These are phyloP conservation scores for Tetraneura akinire DNA, from an alignment of 1,140 invertebrate genomes.

Conservation along the genomic window DNA sequence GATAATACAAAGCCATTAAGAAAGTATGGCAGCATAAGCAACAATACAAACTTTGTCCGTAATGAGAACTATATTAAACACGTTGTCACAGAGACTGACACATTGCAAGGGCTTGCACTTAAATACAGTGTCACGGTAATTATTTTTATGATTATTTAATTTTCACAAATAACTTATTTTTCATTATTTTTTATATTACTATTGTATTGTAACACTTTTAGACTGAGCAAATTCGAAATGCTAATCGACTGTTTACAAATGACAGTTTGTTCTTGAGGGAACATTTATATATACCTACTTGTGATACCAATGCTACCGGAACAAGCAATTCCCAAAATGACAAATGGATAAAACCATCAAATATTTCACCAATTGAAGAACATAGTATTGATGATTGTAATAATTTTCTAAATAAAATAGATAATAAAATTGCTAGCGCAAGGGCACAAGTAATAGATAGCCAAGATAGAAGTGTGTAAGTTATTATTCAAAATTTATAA, in stretches of 20 bases:
- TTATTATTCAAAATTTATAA: conserved; percentile 58
- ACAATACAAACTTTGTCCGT: conserved; percentile 63
- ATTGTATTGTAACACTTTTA: conserved; percentile 59
- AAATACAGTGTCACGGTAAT: conserved; percentile 90
- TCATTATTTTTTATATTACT: not conserved
- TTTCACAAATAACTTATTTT: not conserved
- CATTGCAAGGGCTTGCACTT: conserved; percentile 87
- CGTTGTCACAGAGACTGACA: conserved; percentile 76
- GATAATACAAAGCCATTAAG: conserved; percentile 79
- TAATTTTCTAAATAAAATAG: conserved; percentile 84
- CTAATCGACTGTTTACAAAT: conserved; percentile 82
- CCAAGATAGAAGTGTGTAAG: conserved; percentile 77
- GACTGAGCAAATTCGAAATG: conserved; percentile 87
- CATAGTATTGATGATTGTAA: conserved; percentile 63
- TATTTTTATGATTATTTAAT: conserved; percentile 55
- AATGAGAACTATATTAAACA: conserved; percentile 73
- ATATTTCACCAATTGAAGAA: conserved; percentile 48
- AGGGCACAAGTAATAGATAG: conserved; percentile 82
- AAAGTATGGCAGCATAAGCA: conserved; percentile 83
- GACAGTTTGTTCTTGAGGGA: conserved; percentile 70
- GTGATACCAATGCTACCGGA: conserved; percentile 35
- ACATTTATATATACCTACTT: conserved; percentile 55
- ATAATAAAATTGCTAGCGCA: conserved; percentile 80
- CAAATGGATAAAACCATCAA: not conserved
- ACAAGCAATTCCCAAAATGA: not conserved